Evolutionary conservation across 2,113 vertebrate species (phyloP).

Genomic region (Pygoscelis antarcticus): DNA sequence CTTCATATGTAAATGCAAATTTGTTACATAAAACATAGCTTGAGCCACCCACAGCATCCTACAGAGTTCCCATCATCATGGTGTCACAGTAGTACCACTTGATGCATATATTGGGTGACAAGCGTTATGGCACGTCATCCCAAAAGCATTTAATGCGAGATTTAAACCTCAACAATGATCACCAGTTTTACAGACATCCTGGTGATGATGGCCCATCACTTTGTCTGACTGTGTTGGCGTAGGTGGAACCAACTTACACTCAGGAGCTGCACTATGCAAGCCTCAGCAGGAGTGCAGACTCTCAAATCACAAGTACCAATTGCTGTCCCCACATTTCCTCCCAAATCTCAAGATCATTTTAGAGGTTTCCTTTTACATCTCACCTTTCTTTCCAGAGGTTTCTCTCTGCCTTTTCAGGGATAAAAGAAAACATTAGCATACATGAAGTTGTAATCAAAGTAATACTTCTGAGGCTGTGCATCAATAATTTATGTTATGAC

Average conservation of each 20-base stretch:
- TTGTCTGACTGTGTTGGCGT: accelerated
- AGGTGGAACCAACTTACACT: not conserved
- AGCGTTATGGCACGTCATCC: accelerated
- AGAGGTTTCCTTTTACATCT: not conserved
- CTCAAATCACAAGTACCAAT: not conserved
- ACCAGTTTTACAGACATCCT: not conserved
- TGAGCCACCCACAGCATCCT: not conserved
- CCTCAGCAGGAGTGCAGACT: not conserved
- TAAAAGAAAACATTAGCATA: not conserved
- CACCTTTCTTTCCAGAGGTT: not conserved
- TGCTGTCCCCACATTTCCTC: not conserved
- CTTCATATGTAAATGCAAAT: not conserved
- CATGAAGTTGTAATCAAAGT: not conserved
- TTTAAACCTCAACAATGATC: accelerated
- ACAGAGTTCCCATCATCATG: accelerated
- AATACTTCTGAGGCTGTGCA: not conserved
- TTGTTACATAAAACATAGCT: not conserved
- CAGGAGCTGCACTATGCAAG: not conserved
- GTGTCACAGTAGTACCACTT: not conserved
- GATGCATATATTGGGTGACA: accelerated
- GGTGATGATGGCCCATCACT: accelerated
- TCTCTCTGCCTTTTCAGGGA: not conserved
- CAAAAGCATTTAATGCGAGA: not conserved
- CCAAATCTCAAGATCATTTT: not conserved
- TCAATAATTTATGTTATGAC: not conserved